Conservation (phyloP, 2,888 invertebrate genomes). For the Volucella bombylans region DNA sequence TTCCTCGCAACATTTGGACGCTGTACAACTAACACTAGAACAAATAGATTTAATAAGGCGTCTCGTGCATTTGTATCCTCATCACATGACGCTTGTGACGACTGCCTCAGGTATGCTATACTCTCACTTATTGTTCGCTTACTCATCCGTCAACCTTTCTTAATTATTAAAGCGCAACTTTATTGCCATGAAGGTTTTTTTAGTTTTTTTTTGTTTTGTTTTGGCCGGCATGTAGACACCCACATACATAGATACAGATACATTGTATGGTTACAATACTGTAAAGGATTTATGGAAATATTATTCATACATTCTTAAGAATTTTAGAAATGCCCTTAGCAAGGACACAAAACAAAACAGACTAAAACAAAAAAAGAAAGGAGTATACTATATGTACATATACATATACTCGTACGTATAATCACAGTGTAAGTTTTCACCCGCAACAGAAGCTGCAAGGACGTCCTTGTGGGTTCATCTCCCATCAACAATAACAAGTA, state of each 20-base stretch:
- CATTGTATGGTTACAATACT: slow-evolving; percentile 17
- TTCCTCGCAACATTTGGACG: slow-evolving; percentile 91
- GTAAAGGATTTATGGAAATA: slow-evolving; percentile 65
- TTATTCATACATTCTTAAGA: slow-evolving; percentile 66
- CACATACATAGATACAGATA: background rate
- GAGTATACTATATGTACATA: too few relatives aligned
- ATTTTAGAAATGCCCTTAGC: slow-evolving; percentile 60
- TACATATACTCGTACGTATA: slow-evolving; percentile 25
- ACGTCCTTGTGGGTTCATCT: slow-evolving; percentile 60
- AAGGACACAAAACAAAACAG: slow-evolving; percentile 55
- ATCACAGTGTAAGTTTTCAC: slow-evolving; percentile 58
- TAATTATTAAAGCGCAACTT: slow-evolving; percentile 62
- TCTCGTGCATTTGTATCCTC: slow-evolving; percentile 90
- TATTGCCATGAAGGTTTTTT: slow-evolving; percentile 21
- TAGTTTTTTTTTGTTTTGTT: slow-evolving; percentile 3
- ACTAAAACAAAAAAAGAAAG: slow-evolving; percentile 6
- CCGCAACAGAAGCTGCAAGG: slow-evolving; percentile 60
- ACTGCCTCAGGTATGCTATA: slow-evolving; percentile 87
- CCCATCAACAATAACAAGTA: slow-evolving; percentile 61
- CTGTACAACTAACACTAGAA: slow-evolving; percentile 91
- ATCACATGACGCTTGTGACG: slow-evolving; percentile 89
- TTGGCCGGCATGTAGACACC: background rate
- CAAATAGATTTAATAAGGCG: slow-evolving; percentile 93
- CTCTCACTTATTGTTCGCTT: slow-evolving; percentile 33
- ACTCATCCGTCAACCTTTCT: slow-evolving; percentile 38